These are phyloP conservation scores for Reticulitermes speratus DNA, from an alignment of 1,140 invertebrate species.

Conservation along the genomic window DNA sequence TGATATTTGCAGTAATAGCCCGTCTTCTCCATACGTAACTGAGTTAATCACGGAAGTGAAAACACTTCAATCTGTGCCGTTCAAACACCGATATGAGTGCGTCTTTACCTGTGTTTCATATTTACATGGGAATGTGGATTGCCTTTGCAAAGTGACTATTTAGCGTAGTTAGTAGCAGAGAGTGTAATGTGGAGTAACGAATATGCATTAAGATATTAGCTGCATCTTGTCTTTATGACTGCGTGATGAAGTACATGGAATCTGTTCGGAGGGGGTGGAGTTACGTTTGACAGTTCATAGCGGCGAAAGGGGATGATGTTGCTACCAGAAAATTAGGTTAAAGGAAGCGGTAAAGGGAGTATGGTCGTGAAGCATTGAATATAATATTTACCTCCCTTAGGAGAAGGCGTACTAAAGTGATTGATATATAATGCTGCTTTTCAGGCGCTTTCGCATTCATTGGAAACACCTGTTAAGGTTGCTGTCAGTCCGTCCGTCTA, in stretches of 20 bases:
- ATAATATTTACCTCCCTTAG: background rate
- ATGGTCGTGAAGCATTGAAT: background rate
- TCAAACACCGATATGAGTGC: no score
- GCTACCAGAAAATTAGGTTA: background rate
- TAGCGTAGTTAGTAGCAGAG: background rate
- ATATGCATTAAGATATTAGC: background rate
- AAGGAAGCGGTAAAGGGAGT: background rate
- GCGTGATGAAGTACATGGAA: background rate
- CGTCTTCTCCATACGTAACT: no score
- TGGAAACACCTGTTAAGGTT: no score
- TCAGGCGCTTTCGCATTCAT: no score
- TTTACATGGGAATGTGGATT: background rate
- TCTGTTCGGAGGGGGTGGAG: background rate
- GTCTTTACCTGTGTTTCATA: background rate
- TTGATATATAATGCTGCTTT: background rate
- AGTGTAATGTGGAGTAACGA: background rate
- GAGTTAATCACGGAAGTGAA: no score
- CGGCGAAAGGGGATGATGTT: background rate
- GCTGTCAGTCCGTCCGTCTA: no score
- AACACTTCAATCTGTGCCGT: no score
- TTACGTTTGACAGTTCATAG: background rate
- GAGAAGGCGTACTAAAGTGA: background rate
- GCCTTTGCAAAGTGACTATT: background rate
- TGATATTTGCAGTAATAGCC: no score
- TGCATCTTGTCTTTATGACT: background rate